phyloP scores from a whole-genome alignment of 1,140 invertebrate genomes.

The Tetramorium parvispinum region DNA sequence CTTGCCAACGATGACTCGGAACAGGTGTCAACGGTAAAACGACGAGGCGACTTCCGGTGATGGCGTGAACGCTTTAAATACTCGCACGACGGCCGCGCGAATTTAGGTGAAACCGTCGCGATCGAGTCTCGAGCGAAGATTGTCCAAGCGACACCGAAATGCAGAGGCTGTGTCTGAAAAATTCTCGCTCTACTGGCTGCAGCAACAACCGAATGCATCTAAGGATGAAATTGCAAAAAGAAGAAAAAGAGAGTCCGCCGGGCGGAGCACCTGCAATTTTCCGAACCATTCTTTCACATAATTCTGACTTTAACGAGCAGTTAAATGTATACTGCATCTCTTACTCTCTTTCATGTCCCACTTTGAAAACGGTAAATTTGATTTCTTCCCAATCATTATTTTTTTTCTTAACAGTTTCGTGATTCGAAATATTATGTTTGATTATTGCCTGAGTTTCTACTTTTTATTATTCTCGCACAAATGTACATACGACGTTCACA shows the following conservation, averaged over 20 bases:
- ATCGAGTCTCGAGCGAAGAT: neutral
- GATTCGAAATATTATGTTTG: neutral
- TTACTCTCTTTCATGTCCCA: conserved; percentile 75
- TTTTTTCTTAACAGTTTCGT: neutral
- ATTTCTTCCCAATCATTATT: conserved; percentile 27
- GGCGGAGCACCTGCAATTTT: conserved; percentile 61
- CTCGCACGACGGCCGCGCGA: neutral
- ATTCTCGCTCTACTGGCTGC: neutral
- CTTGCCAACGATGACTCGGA: conserved; percentile 59
- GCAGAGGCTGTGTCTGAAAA: neutral
- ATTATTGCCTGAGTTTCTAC: neutral
- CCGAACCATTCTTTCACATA: conserved; percentile 54
- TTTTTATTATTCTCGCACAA: neutral
- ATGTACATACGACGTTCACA: neutral
- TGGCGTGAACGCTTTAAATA: conserved; percentile 64
- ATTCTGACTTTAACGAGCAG: conserved; percentile 70
- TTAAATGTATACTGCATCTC: conserved; percentile 76
- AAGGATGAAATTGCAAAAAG: neutral
- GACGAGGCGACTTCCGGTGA: conserved; percentile 42
- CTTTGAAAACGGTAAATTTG: conserved; percentile 47
- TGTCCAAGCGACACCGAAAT: neutral
- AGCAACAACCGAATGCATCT: neutral
- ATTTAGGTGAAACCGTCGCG: conserved; percentile 17
- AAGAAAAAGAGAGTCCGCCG: conserved; percentile 1
- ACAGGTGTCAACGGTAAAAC: conserved; percentile 72